Base-by-base conservation (phyloP, 2,888 invertebrate species). In the Dasypogon diadema region DNA sequence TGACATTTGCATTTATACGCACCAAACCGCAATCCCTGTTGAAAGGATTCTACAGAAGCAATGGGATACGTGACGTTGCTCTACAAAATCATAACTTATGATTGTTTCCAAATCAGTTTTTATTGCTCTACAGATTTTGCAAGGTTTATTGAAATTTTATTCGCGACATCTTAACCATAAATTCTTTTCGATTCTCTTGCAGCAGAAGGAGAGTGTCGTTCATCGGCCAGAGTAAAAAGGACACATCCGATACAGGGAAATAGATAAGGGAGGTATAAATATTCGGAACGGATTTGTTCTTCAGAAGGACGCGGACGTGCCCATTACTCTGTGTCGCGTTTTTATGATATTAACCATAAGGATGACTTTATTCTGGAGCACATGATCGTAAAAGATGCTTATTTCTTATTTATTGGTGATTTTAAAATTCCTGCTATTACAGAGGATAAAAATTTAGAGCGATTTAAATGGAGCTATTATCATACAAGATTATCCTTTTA, bases 101-200 rank as follows among this genome's bases (percentile, higher is more conserved):
- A 77, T 77, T 77, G 77, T 77, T 70, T 77, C 75, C 60, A 60
- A 77, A 77, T 77, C 77, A 77, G 68, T 77, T 77, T 76, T 77
- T 77, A 77, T 77, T 77, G 72, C 77, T 56, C 48, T 46, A 58
- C 70, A 75, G 77, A 77, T 77, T 75, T 77, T 77, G 58, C 63
- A 70, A 60, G 77, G 68, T 77, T 74, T 77, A 77, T 77, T 77
- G 77, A 77, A 77, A 77, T 77, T 77, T 77, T 77, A 77, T 77
- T 77, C 70, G 74, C 65, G 65, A 74, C 74, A 74, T 74, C 74
- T 76, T 76, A 65, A 74, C 75, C 77, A 74, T 75, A 77, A 77
- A 77, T 77, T 68, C 74, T 63, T 68, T 74, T 68, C 65, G 76
- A 65, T 75, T 58, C 54, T 24, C 58, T 21, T 16, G 21, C 22